phyloP scores from a whole-genome alignment of 2,113 vertebrate species.

The Amphiprion ocellaris region DNA sequence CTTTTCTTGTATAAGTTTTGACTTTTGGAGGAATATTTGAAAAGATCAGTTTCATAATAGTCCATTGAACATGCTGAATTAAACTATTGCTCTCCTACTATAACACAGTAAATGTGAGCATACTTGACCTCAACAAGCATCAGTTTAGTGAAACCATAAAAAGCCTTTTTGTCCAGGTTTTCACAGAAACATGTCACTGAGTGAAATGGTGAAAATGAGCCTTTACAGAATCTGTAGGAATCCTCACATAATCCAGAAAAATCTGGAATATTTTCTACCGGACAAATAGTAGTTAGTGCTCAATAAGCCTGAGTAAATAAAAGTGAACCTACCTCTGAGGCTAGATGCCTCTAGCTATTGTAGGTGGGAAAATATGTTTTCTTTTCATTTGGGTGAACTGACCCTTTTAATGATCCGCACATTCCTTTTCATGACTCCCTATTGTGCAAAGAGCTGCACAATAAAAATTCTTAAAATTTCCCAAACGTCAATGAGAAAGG shows the following conservation, averaged over 20 bases:
- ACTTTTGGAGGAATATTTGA: not conserved
- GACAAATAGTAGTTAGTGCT: too few species aligned
- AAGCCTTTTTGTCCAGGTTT: not conserved
- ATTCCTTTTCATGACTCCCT: conserved; percentile 51
- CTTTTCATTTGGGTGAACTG: conserved; percentile 28
- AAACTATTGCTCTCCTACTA: not conserved
- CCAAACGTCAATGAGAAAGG: conserved; percentile 61
- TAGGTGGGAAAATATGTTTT: conserved; percentile 26
- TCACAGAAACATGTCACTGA: too few species aligned
- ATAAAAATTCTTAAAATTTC: conserved; percentile 69
- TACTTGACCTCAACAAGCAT: not conserved
- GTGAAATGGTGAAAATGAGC: too few species aligned
- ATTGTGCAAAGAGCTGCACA: conserved; percentile 48
- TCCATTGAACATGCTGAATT: not conserved
- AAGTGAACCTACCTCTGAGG: not conserved
- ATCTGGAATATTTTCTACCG: too few species aligned
- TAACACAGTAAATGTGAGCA: not conserved
- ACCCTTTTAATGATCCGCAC: conserved; percentile 26
- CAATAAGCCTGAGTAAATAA: conserved; percentile 3
- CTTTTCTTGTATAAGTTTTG: not conserved
- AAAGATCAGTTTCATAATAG: not conserved
- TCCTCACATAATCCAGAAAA: not conserved
- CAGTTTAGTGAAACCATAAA: not conserved
- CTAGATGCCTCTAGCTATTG: not conserved
- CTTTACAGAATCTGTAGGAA: not conserved